A percentile compares a stretch with the other conserved stretches of the same genome.
Evolutionary conservation across 2,888 invertebrate genomes (phyloP).

Genomic region (Brachypterus glaber): DNA sequence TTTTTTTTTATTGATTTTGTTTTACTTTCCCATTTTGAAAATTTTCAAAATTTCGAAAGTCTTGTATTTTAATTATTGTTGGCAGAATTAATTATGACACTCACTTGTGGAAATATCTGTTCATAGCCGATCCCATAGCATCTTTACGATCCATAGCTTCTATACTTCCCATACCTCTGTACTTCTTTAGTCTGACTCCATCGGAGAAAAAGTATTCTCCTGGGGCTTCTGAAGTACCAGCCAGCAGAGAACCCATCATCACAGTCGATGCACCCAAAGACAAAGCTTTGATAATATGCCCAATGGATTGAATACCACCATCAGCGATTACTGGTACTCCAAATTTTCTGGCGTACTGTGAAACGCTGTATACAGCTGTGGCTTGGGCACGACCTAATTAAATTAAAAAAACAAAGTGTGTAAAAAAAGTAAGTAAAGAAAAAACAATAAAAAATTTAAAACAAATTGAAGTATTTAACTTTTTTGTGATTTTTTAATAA

Average conservation of each 20-base stretch:
- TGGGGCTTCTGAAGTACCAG: constrained; percentile 97
- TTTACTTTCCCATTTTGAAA: no score
- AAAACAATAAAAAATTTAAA: no score
- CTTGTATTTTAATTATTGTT: no score
- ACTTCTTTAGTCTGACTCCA: constrained; percentile 95
- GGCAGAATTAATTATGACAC: not conserved
- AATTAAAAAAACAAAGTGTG: no score
- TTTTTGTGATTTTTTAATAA: no score
- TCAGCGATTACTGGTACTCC: constrained; percentile 98
- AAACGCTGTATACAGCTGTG: constrained; percentile 93
- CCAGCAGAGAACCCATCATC: constrained; percentile 98
- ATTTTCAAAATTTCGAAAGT: no score
- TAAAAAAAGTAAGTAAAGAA: no score
- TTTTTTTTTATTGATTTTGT: no score
- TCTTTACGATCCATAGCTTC: constrained; percentile 97
- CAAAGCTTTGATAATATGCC: constrained; percentile 92
- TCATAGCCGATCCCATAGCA: constrained; percentile 76
- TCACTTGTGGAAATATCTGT: constrained; percentile 50
- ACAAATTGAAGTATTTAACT: no score
- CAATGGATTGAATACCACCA: constrained; percentile 94
- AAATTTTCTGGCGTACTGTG: constrained; percentile 78
- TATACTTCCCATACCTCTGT: constrained; percentile 96
- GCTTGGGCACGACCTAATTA: constrained; percentile 97
- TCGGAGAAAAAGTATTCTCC: constrained; percentile 99
- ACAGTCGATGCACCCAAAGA: constrained; percentile 90